A percentile compares a stretch with the other conserved stretches of the same genome.
Evolutionary conservation across 2,113 vertebrate species (phyloP).

Genomic region (Plecturocebus donacophilus): DNA sequence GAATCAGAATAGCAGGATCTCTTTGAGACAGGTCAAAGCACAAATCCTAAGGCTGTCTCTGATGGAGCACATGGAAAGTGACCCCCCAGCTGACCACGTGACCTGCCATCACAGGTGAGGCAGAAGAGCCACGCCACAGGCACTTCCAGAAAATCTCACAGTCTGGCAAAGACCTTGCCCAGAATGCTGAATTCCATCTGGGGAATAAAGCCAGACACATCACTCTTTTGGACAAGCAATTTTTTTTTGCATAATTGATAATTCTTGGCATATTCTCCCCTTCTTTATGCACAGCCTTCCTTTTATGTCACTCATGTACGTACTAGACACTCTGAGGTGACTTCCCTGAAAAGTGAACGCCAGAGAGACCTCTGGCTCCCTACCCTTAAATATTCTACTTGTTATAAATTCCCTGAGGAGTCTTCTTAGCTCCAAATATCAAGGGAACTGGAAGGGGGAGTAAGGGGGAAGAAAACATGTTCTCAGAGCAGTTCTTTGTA

Average conservation of each 20-base stretch:
- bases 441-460: constrained; percentile 62
- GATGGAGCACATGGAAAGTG: neutral
- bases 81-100: neutral
- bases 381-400: constrained; percentile 86
- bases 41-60: neutral
- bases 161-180: constrained; percentile 29
- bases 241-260: constrained; percentile 86
- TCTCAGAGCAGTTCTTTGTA: constrained; percentile 83
- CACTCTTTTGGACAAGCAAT: constrained; percentile 76
- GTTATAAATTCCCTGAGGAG: constrained; percentile 85
- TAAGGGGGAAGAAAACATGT: neutral
- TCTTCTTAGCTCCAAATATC: constrained; percentile 80
- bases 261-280: constrained; percentile 84
- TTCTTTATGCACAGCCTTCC: constrained; percentile 79
- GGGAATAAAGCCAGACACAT: constrained; percentile 83
- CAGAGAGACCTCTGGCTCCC: constrained; percentile 83
- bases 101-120: neutral
- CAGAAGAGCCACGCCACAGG: neutral
- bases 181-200: constrained; percentile 63
- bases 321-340: constrained; percentile 86
- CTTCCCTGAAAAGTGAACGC: constrained; percentile 85
- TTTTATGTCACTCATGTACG: constrained; percentile 85
- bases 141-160: neutral
- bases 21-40: neutral
- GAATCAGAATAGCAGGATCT: neutral